Base-by-base conservation (phyloP, 2,888 invertebrate genomes). In the Alviniconcha strummeri region DNA sequence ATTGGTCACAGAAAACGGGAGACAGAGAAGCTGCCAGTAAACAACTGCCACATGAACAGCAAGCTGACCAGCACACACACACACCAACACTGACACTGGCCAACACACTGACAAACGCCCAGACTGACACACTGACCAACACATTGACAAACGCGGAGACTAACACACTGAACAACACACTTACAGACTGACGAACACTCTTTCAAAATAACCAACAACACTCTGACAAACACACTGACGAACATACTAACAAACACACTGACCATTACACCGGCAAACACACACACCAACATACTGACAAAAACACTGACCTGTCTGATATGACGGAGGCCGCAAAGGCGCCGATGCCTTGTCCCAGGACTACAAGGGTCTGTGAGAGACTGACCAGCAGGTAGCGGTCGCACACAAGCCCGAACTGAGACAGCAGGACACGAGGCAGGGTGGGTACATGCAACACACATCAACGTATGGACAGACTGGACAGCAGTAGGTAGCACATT, bases 381-480 rank as follows among this genome's bases (percentile, higher is more conserved):
- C 84, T 83, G 71, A 81, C 80, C 36, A 85, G 69, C 7, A 84
- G 54, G 60, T 83, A 80, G 1, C 83, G 7, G 52, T 83, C 83
- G 76, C 85, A 85, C 8, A 84, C 84, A 8, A 85, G 85, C 11
- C 79, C 82, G 52, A 71, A 85, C 85, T 85, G 82, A 13, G 82
- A 13, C 60, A 60, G 60, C 60, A 60, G 13, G 13, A 60, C 60
- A 60, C 60, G 60, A 60, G 13, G 13, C 4, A 60, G 72, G 9
- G 72, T 52, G 52, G 9, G 72, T 11, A 19, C 19, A 19, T 52
- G 52, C 19, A 36, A 36, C 36, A 36, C 36, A 36, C 36, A 36
- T 36, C 36, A 36, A 36, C 36, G 36, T 36, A 36, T 36, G 36
- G 36, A 36, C 36, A 36, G 36, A 36, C 36, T 36, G 36, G 3